Evolutionary conservation across 2,888 invertebrate species (phyloP), one percentile per base, ranked within the genome.

Genomic region (Ditylenchus weischeri): DNA sequence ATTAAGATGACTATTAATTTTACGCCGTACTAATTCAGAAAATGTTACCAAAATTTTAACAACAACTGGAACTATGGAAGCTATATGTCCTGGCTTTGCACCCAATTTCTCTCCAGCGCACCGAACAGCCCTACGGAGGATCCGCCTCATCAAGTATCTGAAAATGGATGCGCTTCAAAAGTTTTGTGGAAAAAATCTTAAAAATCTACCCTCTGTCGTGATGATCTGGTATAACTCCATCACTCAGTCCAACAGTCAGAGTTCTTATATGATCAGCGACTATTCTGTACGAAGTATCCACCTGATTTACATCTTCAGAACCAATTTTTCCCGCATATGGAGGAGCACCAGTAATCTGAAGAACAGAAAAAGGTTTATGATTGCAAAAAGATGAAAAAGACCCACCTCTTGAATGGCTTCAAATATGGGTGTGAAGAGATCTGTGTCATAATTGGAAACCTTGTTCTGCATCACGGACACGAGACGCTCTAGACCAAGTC

Each of bases 21-120:
- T 36, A 1, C 4, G 19, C 13, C 11, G 11, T 11, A 3, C 1
- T 59, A 11, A 21, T 38, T 21, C 6, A 11, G n/a, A 11, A 62
- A 23, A 48, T 19, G 72, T 60, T 23, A 79, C 79, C 67, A 98
- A 86, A 74, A 92, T 85, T 58, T 90, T 88, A 0, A 94, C 90
- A 1, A 98, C 96, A 10, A 90, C 90, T 79, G 91, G 87, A 7
- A 98, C 91, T 62, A 99, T 87, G 15, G 90, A 88, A 43, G 90
- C 89, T 85, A 99, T 94, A 84, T 94, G 91, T 65, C 94, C 93
- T 13, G 95, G 93, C 83, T 93, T 91, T 1, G 92, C 94, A 84
- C 91, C 90, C 13, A 98, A 86, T 85, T 98, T 98, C 85, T 99
- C 98, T 11, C 90, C 91, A n/a, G 92, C 92, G 85, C 93, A 99